Percentiles rank a stretch among this genome's conserved stretches.
phyloP scores from a whole-genome alignment of 35 echinoderm and acorn worm genomes.

The Heliocidaris erythrogramma region DNA sequence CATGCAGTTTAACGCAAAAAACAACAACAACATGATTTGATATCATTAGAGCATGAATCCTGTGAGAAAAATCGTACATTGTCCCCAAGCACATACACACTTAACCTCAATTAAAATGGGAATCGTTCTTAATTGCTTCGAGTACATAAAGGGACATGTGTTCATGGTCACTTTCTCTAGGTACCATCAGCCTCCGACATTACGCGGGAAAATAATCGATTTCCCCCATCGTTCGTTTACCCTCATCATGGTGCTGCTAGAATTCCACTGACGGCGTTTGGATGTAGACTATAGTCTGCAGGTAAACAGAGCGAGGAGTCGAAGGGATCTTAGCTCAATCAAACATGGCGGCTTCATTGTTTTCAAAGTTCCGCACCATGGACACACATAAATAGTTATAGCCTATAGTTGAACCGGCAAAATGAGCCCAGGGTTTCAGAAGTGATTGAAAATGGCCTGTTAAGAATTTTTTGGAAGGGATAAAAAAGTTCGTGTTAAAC shows the following conservation, averaged over 20 bases:
- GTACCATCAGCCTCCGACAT: background rate
- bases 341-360: background rate
- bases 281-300: background rate
- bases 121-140: background rate
- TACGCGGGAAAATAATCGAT: conserved; percentile 1
- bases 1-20: background rate
- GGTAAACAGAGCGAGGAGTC: background rate
- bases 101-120: background rate
- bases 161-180: background rate
- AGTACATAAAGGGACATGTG: background rate
- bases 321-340: background rate
- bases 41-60: background rate
- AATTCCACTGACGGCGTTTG: background rate
- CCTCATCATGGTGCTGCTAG: background rate
- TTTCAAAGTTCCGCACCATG: background rate
- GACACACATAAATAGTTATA: background rate
- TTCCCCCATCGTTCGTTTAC: background rate
- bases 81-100: background rate
- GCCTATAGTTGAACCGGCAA: background rate
- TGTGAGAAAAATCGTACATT: background rate
- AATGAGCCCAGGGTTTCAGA: background rate
- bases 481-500: no score
- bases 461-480: no score
- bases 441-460: no score
- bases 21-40: background rate